Conservation (phyloP, 23 tunicate species). For the Clavelina lepadiformis region DNA sequence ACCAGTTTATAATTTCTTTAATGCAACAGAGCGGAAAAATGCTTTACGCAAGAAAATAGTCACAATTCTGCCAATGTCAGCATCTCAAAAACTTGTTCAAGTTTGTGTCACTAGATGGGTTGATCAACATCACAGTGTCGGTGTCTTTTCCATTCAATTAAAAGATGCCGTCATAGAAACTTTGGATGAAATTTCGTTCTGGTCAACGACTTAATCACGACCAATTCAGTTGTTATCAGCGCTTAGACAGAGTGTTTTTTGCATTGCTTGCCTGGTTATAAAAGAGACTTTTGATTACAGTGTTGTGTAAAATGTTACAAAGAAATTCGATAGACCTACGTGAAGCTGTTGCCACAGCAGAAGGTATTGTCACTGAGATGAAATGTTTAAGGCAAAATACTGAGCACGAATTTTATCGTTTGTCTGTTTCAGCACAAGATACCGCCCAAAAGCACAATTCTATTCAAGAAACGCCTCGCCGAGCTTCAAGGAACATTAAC, state of each 20-base stretch:
- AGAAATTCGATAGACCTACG: background rate
- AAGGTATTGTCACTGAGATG: background rate
- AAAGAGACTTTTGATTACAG: conserved; percentile 14
- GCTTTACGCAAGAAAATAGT: conserved; percentile 1
- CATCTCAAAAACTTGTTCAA: conserved; percentile 9
- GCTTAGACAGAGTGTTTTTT: conserved; percentile 6
- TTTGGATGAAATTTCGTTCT: conserved; percentile 9
- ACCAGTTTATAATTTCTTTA: no score
- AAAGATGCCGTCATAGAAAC: conserved; percentile 12
- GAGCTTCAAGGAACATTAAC: background rate
- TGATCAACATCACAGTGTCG: background rate
- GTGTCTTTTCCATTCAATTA: conserved; percentile 1
- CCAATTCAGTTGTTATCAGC: conserved; percentile 3
- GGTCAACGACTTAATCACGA: conserved; percentile 13
- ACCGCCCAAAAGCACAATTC: conserved; percentile 4
- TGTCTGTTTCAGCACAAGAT: conserved; percentile 6
- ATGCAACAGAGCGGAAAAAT: conserved; percentile 3
- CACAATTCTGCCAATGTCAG: conserved; percentile 2
- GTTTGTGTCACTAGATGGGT: conserved; percentile 12
- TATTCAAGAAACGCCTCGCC: conserved; percentile 2
- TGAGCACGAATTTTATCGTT: conserved; percentile 5
- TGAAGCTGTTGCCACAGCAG: conserved; percentile 5
- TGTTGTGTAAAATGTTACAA: conserved; percentile 2
- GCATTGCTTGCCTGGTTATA: conserved; percentile 6
- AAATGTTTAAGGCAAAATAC: conserved; percentile 7